phyloP scores from a whole-genome alignment of 2,113 vertebrate species.

The Oncorhynchus kisutch region DNA sequence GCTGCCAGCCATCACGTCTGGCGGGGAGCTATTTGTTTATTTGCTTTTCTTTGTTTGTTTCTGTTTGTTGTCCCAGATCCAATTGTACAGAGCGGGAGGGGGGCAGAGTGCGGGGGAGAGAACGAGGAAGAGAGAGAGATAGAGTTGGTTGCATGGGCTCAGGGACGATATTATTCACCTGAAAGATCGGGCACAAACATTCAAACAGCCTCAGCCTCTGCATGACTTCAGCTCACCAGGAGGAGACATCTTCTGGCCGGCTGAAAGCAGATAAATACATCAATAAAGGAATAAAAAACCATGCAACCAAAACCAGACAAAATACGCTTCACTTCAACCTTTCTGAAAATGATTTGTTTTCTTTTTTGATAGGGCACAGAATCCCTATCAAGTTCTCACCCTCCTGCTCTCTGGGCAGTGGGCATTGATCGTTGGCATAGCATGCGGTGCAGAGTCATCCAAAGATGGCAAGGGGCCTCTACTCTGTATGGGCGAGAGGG shows the following conservation, averaged over 20 bases:
- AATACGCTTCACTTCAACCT: background rate
- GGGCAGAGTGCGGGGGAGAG: background rate
- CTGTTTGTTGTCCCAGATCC: background rate
- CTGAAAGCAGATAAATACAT: slow-evolving; percentile 3
- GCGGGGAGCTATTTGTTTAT: too few species aligned
- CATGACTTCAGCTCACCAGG: background rate
- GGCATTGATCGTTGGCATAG: background rate
- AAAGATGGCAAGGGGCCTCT: too few species aligned
- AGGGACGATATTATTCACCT: background rate
- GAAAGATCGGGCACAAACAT: background rate
- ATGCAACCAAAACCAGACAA: background rate
- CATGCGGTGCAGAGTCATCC: background rate
- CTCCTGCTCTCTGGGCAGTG: background rate
- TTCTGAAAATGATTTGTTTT: background rate
- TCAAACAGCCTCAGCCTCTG: background rate
- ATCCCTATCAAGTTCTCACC: background rate
- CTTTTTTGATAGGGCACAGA: background rate
- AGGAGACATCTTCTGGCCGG: background rate
- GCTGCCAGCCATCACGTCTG: too few species aligned
- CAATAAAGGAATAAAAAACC: background rate
- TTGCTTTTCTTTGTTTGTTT: background rate
- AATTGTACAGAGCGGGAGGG: background rate
- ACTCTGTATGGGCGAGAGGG: too few species aligned
- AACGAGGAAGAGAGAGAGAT: background rate
- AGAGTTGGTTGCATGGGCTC: background rate